Base-by-base conservation (phyloP, 2,797 vertebrate genomes). In the Notolabrus celidotus region DNA sequence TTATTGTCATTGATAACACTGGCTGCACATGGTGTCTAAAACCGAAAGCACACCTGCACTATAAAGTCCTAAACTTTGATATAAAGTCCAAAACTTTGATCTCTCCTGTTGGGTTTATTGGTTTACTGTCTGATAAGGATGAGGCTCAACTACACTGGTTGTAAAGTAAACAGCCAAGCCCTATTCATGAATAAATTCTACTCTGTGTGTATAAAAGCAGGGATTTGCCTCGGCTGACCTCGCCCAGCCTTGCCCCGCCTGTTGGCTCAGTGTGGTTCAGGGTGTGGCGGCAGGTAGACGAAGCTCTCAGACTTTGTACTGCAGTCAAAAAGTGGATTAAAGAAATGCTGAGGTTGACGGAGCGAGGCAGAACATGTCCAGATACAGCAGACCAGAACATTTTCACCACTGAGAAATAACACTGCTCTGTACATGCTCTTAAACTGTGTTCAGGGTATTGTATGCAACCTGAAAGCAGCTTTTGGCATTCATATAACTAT, bases 241-340 rank as follows among this genome's bases (percentile, higher is more conserved):
- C 8, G 77, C 63, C 80, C 41, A 55, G 51, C 72, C 83, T 47
- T 8, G 77, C 63, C 80, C 41, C 55, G 51, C 72, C 83, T 46
- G 65, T 74, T 27, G 12, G 62, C 45, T 34, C 9, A 10, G 33
- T 22, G 54, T 38, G 65, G 14, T 55, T 54, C 0, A 22, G 60
- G 79, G 88, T 51, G 79, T 49, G 77, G 50, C 70, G 10, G 57
- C 63, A 59, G 58, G 54, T 6, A 52, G 23, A 51, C 0, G 8
- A 17, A 22, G 25, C 51, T 19, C 43, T 5, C 36, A 42, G 67
- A 63, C 41, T 42, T 47, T 22, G 1, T 2, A 6, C 15, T 22
- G 8, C 19, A 23, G 9, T 14, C 14, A 10, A 12, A 41, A 60
- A 49, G 27, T 10, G 1, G 3, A 61, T 72, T 10, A 27, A 58